Evolutionary conservation across 2,888 invertebrate species (phyloP), one percentile per base, ranked within the genome.

Genomic region (Plagodis pulveraria): DNA sequence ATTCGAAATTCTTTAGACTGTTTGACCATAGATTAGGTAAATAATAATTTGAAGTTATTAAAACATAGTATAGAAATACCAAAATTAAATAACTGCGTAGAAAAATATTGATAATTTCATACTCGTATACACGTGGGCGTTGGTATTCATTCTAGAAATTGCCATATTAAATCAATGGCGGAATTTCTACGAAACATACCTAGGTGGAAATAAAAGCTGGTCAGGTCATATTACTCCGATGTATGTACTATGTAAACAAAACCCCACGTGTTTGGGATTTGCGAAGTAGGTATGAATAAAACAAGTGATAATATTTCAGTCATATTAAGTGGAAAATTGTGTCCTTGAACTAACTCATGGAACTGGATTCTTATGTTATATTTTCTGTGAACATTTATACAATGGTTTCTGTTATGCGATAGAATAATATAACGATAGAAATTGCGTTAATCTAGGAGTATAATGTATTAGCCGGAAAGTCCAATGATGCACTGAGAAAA

Each of bases 251-350:
- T 49, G 49, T 49, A 56, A 35, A 56, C 33, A 50, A 32, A 22
- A 11, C 11, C 9, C 32, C 43, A 44, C 44, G 48, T 48, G 58
- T 45, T 49, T 34, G 33, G 44, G 44, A 40, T 40, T 10, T 40
- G 22, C 22, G 22, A 22, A 22, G 36, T 7, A 10, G 10, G 9
- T 11, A 34, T 46, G 47, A 10, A 40, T 35, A 41, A 38, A 38
- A 10, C 46, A 11, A 38, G 6, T 49, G 54, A 22, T 43, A 8
- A 22, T 45, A 8, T 44, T 44, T 22, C 44, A 22, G 6, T 6
- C 12, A 42, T 4, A 56, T 46, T n/a, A 46, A 2, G 7, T n/a
- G 11, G n/a, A n/a, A 44, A 46, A 6, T 34, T 22, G 34, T 34
- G 34, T 46, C 34, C 46, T 46, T 38, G 9, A 22, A 22, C 22